Percentiles rank a stretch among this genome's conserved stretches.
Evolutionary conservation across 2,113 vertebrate genomes (phyloP).

Genomic region (Edolisoma coerulescens): DNA sequence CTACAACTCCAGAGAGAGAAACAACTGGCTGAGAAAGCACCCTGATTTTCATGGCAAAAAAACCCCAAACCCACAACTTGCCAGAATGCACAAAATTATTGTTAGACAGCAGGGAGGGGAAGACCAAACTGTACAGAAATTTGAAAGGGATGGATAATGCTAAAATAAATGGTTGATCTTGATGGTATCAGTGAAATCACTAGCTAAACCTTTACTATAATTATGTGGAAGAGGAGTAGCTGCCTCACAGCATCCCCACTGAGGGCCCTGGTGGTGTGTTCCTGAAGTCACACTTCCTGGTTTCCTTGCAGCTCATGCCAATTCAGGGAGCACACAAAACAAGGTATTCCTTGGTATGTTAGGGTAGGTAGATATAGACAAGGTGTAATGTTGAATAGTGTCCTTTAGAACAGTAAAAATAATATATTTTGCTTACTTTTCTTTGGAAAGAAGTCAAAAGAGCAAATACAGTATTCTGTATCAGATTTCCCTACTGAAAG

Average conservation of each 20-base stretch:
- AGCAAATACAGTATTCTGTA: background rate
- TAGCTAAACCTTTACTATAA: background rate
- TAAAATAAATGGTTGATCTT: background rate
- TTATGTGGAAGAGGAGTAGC: background rate
- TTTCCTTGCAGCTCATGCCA: background rate
- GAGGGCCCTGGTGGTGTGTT: fast-evolving
- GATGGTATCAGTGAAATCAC: background rate
- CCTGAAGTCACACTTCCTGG: fast-evolving
- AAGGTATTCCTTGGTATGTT: background rate
- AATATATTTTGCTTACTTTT: background rate
- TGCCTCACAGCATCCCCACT: background rate
- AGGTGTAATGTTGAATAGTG: background rate
- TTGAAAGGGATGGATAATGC: background rate
- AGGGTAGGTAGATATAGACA: background rate
- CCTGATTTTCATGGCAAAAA: background rate
- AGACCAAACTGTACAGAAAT: background rate
- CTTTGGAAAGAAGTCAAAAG: background rate
- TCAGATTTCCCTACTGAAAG: background rate
- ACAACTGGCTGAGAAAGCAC: background rate
- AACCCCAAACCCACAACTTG: fast-evolving
- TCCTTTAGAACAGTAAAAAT: background rate
- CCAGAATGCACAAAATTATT: background rate
- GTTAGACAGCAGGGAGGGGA: background rate
- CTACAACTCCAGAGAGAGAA: background rate
- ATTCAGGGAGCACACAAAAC: background rate